phyloP scores from a whole-genome alignment of 2,888 invertebrate species.

The Chalcis sispes region DNA sequence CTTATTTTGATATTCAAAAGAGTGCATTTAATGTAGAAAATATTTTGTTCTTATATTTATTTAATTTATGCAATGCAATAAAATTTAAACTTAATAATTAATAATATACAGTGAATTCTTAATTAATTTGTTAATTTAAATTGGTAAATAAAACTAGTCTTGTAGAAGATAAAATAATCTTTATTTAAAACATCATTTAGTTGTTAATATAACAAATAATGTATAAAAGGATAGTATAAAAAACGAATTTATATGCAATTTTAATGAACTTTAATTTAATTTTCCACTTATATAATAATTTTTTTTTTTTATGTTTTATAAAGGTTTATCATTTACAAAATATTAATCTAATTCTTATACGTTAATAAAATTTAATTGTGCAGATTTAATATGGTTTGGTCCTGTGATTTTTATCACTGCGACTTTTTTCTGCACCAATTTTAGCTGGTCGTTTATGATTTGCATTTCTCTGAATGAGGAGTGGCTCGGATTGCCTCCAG shows the following conservation, averaged over 20 bases:
- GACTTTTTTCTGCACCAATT: conserved; percentile 65
- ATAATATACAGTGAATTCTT: no score
- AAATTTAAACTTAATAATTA: no score
- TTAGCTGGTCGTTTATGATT: conserved; percentile 65
- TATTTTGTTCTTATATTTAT: no score
- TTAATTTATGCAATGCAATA: no score
- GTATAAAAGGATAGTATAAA: neutral
- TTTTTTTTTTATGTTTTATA: conserved; percentile 35
- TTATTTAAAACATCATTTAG: conserved; percentile 2
- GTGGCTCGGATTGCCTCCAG: conserved; percentile 77
- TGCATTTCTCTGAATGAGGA: conserved; percentile 58
- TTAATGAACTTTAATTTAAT: conserved; percentile 38
- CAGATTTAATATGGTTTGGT: conserved; percentile 69
- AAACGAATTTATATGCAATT: neutral
- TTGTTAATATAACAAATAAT: conserved; percentile 2
- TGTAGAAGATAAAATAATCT: no score
- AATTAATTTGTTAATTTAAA: no score
- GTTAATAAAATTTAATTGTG: conserved; percentile 45
- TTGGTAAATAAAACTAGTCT: no score
- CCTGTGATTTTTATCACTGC: conserved; percentile 66
- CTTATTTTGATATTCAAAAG: no score
- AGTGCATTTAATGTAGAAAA: no score
- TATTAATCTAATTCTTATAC: conserved; percentile 48
- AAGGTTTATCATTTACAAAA: conserved; percentile 53
- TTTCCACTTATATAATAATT: conserved; percentile 34